These are phyloP conservation scores for Catharus ustulatus DNA, from an alignment of 2,797 vertebrate genomes.

Conservation along the genomic window DNA sequence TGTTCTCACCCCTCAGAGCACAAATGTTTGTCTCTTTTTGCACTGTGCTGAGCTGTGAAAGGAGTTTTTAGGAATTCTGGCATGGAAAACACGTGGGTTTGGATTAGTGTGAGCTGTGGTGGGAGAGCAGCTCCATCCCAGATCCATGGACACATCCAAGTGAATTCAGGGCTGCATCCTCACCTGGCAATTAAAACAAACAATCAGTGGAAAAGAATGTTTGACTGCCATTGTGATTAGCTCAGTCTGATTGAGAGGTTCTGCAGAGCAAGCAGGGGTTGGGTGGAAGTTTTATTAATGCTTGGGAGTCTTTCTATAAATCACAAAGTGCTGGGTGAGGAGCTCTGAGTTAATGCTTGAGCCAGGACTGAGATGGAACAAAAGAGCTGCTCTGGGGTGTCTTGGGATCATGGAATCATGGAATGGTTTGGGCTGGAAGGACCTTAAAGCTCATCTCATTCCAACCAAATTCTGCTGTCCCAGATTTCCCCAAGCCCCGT, in stretches of 20 bases:
- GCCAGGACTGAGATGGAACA: background rate
- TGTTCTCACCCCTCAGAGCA: background rate
- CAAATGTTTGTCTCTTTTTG: background rate
- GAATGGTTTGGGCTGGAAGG: background rate
- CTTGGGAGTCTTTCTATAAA: background rate
- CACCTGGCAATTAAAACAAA: background rate
- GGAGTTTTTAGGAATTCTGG: background rate
- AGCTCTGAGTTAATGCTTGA: background rate
- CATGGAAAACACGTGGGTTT: accelerated
- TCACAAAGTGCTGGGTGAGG: background rate
- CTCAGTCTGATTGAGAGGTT: background rate
- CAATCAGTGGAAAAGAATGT: background rate
- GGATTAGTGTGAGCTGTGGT: background rate
- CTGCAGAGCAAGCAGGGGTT: background rate
- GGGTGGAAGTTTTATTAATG: background rate
- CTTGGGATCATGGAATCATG: background rate
- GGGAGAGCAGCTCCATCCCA: background rate
- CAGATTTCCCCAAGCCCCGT: background rate
- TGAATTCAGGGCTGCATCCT: too few species aligned
- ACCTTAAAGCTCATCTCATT: accelerated
- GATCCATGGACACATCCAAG: too few species aligned
- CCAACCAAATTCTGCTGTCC: accelerated
- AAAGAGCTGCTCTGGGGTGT: background rate
- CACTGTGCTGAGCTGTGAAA: background rate
- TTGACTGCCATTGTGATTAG: background rate